phyloP scores from a whole-genome alignment of 2,797 vertebrate species.

The Sarcoramphus papa region DNA sequence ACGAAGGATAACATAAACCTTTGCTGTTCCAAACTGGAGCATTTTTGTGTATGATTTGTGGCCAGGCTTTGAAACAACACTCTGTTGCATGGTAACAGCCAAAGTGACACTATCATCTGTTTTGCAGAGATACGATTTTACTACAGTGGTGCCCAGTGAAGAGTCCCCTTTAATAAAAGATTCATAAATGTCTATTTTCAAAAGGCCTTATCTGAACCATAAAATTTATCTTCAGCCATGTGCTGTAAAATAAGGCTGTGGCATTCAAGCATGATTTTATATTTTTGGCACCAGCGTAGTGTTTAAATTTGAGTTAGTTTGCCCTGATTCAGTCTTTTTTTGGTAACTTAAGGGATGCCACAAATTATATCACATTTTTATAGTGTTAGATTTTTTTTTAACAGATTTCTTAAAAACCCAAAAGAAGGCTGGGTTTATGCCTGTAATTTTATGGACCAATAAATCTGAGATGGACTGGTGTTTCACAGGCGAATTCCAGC shows the following conservation, averaged over 20 bases:
- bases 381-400: background rate
- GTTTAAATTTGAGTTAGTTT: background rate
- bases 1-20: background rate
- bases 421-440: background rate
- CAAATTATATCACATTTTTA: background rate
- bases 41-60: background rate
- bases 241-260: background rate
- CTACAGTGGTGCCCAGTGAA: background rate
- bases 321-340: background rate
- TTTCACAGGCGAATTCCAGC: background rate
- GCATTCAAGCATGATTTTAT: background rate
- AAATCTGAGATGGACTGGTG: background rate
- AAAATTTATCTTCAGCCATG: slow-evolving; percentile 11
- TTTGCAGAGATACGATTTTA: background rate
- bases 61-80: background rate
- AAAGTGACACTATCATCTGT: background rate
- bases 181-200: slow-evolving; percentile 23
- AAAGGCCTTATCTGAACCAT: slow-evolving; percentile 6
- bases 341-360: background rate
- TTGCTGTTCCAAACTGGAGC: background rate
- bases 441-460: background rate
- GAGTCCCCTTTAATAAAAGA: slow-evolving; percentile 8
- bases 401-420: background rate
- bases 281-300: background rate
- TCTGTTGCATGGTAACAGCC: background rate